Conservation (phyloP, 2,113 vertebrate species). For the Microcebus griseorufus region DNA sequence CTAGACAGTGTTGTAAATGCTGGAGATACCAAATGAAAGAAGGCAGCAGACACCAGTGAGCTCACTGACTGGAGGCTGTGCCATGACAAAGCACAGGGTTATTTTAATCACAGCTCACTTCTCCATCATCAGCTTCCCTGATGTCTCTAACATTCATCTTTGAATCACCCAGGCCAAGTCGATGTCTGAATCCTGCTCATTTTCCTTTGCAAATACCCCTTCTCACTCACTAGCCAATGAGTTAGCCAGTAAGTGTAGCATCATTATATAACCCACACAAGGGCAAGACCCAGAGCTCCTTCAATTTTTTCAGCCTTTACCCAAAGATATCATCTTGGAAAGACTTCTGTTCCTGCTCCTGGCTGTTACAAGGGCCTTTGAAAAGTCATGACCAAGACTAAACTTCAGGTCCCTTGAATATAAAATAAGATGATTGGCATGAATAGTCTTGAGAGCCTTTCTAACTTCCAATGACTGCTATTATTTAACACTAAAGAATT, state of each 20-base stretch:
- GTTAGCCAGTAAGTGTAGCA: not conserved
- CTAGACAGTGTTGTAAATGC: not conserved
- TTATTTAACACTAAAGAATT: conserved; percentile 49
- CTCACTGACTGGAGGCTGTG: not conserved
- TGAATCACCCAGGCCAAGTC: conserved; percentile 13
- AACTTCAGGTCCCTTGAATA: not conserved
- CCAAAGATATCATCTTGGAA: not conserved
- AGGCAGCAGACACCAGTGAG: not conserved
- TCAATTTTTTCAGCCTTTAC: not conserved
- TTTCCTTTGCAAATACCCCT: not conserved
- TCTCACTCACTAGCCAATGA: not conserved
- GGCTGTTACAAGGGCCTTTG: not conserved
- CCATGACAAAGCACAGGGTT: not conserved
- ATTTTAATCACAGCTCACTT: not conserved
- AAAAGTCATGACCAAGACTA: not conserved
- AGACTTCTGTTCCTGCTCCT: not conserved
- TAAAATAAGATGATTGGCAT: not conserved
- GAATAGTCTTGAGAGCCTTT: not conserved
- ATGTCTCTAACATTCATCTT: conserved; percentile 17
- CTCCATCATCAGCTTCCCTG: not conserved
- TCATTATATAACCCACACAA: not conserved
- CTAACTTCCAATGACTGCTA: not conserved
- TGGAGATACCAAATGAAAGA: not conserved
- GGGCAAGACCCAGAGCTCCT: not conserved
- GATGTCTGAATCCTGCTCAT: not conserved